Base-by-base conservation (phyloP, 1,140 invertebrate genomes). In the Ceratina australensis region DNA sequence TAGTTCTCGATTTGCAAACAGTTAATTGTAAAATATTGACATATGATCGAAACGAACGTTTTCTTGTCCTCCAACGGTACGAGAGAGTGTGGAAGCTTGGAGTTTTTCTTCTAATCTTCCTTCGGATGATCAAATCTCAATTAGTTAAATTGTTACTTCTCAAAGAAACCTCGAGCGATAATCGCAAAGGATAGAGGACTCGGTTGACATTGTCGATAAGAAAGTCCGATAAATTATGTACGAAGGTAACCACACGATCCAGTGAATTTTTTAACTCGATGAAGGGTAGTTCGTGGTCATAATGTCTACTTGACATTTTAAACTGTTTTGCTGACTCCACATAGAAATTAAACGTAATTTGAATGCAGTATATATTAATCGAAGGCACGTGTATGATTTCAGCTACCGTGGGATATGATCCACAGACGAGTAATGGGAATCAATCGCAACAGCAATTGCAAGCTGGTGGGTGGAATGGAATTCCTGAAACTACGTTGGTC, bases 381-480 rank as follows among this genome's bases (percentile, higher is more conserved):
- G 18, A 47, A 47, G 26, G 0, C 57, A 22, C n/a, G 22, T 8
- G 50, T 20, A 72, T 18, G 73, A 50, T 82, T 81, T 7, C 59
- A 91, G 90, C 84, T 84, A 88, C 82, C 83, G 86, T 87, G 86
- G 90, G 89, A 89, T 86, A 91, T 86, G 89, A 90, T 89, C 87
- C 84, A 65, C 87, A 88, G 59, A 78, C 82, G 78, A 84, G 86
- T 64, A 87, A 90, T 20, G 86, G 87, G 42, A 79, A 75, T 79
- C 86, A 88, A 28, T 33, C 77, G 42, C 88, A 89, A 71, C 85
- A 85, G 33, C 81, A 81, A 59, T 66, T 85, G 26, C 85, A 86
- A 63, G 73, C 47, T 7, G 56, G 78, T 26, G 73, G 80, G 24
- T 84, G 82, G 86, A 54, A 56, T 60, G 80, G 76, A 50, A 52